Percentiles rank a stretch among this genome's conserved stretches.
Evolutionary conservation across 1,140 invertebrate genomes (phyloP).

Genomic region (Caerostris extrusa): DNA sequence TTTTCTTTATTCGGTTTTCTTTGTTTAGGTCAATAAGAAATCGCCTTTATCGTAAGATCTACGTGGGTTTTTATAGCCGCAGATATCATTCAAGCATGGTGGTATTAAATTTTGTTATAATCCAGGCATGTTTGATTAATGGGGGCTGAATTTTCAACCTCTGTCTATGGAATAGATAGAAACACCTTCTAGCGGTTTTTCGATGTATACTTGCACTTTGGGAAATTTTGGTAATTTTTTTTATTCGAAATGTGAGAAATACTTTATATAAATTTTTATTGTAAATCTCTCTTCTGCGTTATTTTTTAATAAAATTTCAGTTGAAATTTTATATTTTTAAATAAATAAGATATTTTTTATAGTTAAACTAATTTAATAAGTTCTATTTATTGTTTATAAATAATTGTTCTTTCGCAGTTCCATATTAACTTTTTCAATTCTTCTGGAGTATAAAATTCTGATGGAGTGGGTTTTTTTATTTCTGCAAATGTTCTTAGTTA

Average conservation of each 20-base stretch:
- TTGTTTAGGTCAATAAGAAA: not conserved
- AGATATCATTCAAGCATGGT: not conserved
- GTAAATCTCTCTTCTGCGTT: too few species aligned
- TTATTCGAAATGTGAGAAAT: too few species aligned
- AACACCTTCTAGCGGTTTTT: not conserved
- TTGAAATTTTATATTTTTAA: too few species aligned
- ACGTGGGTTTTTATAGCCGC: not conserved
- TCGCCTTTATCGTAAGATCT: not conserved
- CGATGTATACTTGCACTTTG: too few species aligned
- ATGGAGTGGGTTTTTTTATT: too few species aligned
- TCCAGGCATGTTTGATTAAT: not conserved
- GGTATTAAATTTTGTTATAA: not conserved
- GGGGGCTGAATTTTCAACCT: not conserved
- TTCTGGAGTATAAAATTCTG: not conserved
- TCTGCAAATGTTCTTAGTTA: too few species aligned
- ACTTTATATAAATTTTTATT: too few species aligned
- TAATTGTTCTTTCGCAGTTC: not conserved
- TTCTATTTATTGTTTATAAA: not conserved
- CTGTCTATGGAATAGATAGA: not conserved
- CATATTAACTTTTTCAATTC: not conserved
- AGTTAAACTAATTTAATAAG: not conserved
- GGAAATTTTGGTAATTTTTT: not conserved
- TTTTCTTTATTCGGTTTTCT: not conserved
- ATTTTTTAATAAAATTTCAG: too few species aligned
- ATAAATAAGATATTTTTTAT: too few species aligned